Evolutionary conservation across 2,113 vertebrate species (phyloP), one percentile per base, ranked within the genome.

Genomic region (Seriola dumerili): DNA sequence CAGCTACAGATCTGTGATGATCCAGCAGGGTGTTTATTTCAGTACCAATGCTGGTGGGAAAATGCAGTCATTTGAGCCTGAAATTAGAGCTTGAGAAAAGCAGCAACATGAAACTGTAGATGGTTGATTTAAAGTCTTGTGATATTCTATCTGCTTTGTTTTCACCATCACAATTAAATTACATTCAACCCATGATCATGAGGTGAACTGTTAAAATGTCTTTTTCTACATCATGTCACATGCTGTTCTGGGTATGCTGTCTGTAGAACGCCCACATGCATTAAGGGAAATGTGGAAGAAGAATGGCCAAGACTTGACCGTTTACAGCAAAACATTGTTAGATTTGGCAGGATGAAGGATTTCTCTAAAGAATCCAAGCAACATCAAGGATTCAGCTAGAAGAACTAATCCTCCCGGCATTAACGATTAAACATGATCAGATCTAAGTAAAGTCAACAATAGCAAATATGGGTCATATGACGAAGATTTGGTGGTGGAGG

Each of bases 41-140:
- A 72, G 57, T 14, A 44, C 32, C 38, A 59, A 0, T 6, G 3
- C 78, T 76, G 84, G 78, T 85, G 85, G 87, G 80, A 88, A 84
- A 85, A 78, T 58, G 25, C 8, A 0, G 64, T 54, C 4, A 75
- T 79, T 23, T 52, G 66, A 90, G 67, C 66, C 63, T 80, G 58
- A 76, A 85, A 84, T 70, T 44, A 50, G 55, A 68, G 29, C 59
- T 59, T 25, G 34, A 40, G 29, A 50, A 58, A 21, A 65, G 23
- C 46, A 68, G n/a, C 48, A 72, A 72, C 21, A 78, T 8, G 23
- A 34, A 61, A 55, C 4, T 42, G 55, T 1, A 58, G 21, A 61
- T 16, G 23, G 70, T 59, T n/a, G 21, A 70, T 48, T 19, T 50
- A 13, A 48, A 44, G 25, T 34, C 17, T 11, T 42, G 21, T 17